Evolutionary conservation across 35 echinoderm and acorn worm species (phyloP).

Genomic region (Ophioderma brevispina): DNA sequence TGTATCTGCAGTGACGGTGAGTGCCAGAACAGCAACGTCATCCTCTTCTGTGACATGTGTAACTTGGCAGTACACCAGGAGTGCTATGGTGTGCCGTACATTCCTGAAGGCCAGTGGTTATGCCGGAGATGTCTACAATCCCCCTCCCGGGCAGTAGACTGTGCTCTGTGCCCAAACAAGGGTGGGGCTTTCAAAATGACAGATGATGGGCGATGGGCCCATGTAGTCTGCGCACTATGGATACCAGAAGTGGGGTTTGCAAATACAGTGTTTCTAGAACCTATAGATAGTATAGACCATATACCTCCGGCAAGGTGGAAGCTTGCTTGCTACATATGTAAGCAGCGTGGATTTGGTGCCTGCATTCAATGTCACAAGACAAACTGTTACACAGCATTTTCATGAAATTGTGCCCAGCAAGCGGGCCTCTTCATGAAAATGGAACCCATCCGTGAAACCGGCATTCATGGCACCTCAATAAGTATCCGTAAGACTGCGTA

Average conservation of each 20-base stretch:
- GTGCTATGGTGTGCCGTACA: conserved; percentile 99
- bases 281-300: conserved; percentile 93
- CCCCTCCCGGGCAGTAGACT: conserved; percentile 95
- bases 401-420: conserved; percentile 96
- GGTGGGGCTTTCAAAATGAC: conserved; percentile 98
- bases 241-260: conserved; percentile 99
- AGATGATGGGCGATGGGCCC: conserved; percentile 96
- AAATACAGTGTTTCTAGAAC: conserved; percentile 99
- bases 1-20: conserved; percentile 98
- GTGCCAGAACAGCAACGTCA: conserved; percentile 99
- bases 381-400: conserved; percentile 99
- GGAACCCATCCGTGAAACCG: conserved; percentile 93
- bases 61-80: conserved; percentile 99
- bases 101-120: conserved; percentile 99
- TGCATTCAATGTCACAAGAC: conserved; percentile 99
- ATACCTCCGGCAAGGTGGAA: conserved; percentile 98
- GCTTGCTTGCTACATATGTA: conserved; percentile 97
- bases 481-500: conserved; percentile 96
- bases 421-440: conserved; percentile 98
- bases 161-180: conserved; percentile 98
- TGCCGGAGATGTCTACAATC: conserved; percentile 96
- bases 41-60: conserved; percentile 99
- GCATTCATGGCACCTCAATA: conserved; percentile 92
- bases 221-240: conserved; percentile 97
- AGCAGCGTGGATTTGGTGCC: conserved; percentile 91